These are phyloP conservation scores for Arizona elegans DNA, from an alignment of 2,113 vertebrate genomes.

Conservation along the genomic window DNA sequence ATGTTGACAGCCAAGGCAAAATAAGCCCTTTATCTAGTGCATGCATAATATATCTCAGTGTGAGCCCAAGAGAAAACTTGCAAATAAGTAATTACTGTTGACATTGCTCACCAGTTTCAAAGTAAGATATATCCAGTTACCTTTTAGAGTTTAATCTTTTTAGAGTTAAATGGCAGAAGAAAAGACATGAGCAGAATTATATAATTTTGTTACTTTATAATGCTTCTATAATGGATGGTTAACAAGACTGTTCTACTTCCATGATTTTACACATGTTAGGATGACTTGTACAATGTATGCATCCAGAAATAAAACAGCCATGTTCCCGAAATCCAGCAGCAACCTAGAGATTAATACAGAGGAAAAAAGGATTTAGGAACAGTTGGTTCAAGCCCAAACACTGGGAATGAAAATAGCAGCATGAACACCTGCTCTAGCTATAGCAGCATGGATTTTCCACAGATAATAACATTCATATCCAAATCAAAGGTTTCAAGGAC, in stretches of 20 bases:
- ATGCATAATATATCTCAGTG: conserved; percentile 23
- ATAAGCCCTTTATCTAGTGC: conserved; percentile 41
- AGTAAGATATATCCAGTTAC: conserved; percentile 32
- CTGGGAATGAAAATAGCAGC: not conserved
- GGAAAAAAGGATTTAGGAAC: not conserved
- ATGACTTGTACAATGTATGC: not conserved
- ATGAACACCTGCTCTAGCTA: not conserved
- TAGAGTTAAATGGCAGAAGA: not conserved
- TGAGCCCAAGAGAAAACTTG: conserved; percentile 26
- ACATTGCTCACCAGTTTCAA: conserved; percentile 5
- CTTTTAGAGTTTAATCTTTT: not conserved
- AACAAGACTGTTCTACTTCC: not conserved
- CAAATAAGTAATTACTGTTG: conserved; percentile 14
- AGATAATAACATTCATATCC: not conserved
- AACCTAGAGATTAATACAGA: not conserved
- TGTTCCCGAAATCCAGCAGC: not conserved
- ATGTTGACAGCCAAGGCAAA: conserved; percentile 25
- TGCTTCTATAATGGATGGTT: not conserved
- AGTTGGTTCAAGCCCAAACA: not conserved
- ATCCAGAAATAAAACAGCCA: not conserved
- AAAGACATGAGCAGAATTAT: not conserved
- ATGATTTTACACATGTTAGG: not conserved
- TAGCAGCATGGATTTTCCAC: not conserved
- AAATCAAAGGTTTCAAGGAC: not conserved
- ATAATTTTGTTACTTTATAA: not conserved